Evolutionary conservation across 2,113 vertebrate species (phyloP).

Genomic region (Gadus macrocephalus): DNA sequence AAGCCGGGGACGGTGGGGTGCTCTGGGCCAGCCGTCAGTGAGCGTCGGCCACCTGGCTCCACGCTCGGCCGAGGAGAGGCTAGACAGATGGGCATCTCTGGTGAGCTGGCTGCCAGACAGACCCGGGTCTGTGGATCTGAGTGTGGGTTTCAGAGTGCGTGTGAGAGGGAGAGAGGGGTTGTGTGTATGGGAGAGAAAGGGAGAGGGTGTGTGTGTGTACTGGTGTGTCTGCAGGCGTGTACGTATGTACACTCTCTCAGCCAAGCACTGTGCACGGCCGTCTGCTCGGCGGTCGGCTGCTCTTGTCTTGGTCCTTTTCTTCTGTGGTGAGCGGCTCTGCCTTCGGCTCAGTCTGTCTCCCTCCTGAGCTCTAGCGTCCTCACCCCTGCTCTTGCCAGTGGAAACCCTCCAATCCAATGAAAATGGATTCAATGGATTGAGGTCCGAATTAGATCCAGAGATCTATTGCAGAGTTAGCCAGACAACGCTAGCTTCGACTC

Average conservation of each 20-base stretch:
- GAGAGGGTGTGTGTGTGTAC: not conserved
- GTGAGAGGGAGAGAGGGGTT: slow-evolving; percentile 7
- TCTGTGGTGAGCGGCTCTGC: slow-evolving; percentile 17
- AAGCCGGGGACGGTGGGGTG: slow-evolving; percentile 51
- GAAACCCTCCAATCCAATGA: too few species aligned
- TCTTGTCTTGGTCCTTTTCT: slow-evolving; percentile 53
- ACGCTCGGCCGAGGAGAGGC: slow-evolving; percentile 43
- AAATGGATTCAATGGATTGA: too few species aligned
- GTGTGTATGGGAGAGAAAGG: too few species aligned
- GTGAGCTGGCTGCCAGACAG: slow-evolving; percentile 51
- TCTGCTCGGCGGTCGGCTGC: slow-evolving; percentile 63
- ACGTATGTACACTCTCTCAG: not conserved
- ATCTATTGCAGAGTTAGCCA: too few species aligned
- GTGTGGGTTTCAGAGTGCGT: not conserved
- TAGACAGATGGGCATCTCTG: slow-evolving; percentile 72
- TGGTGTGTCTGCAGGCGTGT: not conserved
- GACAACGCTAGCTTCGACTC: too few species aligned
- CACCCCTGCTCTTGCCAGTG: not conserved
- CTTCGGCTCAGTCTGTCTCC: slow-evolving; percentile 31
- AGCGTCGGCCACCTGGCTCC: slow-evolving; percentile 48
- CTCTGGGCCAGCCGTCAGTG: slow-evolving; percentile 56
- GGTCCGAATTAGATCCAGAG: too few species aligned
- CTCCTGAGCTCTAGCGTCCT: not conserved
- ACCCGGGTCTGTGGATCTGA: slow-evolving; percentile 27
- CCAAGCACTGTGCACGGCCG: slow-evolving; percentile 55